Conservation (phyloP, 1,140 invertebrate species). For the Drosophila navojoa region DNA sequence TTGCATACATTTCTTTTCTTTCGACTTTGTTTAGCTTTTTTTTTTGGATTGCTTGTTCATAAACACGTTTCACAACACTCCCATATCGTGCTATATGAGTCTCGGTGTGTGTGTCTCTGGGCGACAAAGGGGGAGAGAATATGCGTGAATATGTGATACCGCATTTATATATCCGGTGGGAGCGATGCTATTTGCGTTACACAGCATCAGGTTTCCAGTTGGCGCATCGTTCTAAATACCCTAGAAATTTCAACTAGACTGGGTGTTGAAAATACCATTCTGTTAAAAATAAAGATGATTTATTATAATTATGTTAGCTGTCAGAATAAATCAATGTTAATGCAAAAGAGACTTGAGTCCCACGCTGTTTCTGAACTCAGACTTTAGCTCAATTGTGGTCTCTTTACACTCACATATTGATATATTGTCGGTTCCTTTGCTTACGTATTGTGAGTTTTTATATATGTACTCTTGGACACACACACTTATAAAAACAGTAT, state of each 20-base stretch:
- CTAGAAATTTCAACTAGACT: neutral
- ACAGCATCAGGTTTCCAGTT: constrained; percentile 27
- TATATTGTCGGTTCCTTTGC: too few relatives aligned
- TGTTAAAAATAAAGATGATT: too few relatives aligned
- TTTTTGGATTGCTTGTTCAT: neutral
- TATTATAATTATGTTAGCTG: neutral
- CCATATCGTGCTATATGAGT: neutral
- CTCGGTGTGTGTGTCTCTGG: neutral
- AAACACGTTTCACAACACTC: constrained; percentile 20
- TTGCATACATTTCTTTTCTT: constrained; percentile 32
- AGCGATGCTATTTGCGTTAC: constrained; percentile 54
- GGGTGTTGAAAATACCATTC: neutral
- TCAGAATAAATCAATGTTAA: too few relatives aligned
- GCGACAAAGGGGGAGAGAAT: neutral
- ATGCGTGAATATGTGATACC: constrained; percentile 14
- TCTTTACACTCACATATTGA: too few relatives aligned
- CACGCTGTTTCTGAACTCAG: too few relatives aligned
- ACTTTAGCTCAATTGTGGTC: too few relatives aligned
- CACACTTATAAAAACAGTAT: too few relatives aligned
- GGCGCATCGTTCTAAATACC: constrained; percentile 14
- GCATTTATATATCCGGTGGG: constrained; percentile 51
- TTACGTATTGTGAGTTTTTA: too few relatives aligned
- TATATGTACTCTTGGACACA: too few relatives aligned
- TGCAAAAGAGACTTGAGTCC: too few relatives aligned
- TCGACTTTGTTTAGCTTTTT: constrained; percentile 18